Evolutionary conservation across 2,797 vertebrate species (phyloP), one percentile per base, ranked within the genome.

Genomic region (Eurystomus glaucurus): DNA sequence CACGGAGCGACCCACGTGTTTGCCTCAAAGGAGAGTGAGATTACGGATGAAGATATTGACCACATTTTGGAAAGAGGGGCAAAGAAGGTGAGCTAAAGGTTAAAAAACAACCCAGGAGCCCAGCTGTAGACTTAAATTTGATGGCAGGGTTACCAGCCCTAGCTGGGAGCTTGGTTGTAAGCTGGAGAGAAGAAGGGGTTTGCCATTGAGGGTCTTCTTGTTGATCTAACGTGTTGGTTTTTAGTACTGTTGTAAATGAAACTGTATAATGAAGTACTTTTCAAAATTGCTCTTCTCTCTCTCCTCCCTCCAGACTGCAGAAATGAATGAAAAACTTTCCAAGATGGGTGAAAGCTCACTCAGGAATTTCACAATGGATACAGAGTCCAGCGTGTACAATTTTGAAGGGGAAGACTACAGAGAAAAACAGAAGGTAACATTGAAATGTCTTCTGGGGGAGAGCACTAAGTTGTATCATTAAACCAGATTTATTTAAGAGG

Each of bases 361-460:
- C 96, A 99, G 99, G 97, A 99, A 99, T 97, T 99, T 99, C 94
- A 99, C 99, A 52, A 99, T 99, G 99, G 99, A 99, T 95, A 99
- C 99, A 0, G 99, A 99, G 80, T 99, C 99, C 77, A 99, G 99
- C 4, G 99, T 99, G 58, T 99, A 99, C 98, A 99, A 99, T 48
- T 99, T 99, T 82, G 99, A 99, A 98, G 99, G 99, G 33, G 99
- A 99, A 97, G 99, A 99, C 98, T 99, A 99, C 97, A 99, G 99
- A 98, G 99, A 99, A 97, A 99, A 99, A 98, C 99, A 99, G 95
- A 99, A 99, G 99, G 99, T 99, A 97, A 93, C 33, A 12, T 46
- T 76, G 41, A 45, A 57, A 35, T 89, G 75, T 79, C 29, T 75
- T 65, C 65, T 18, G 31, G 37, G 69, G 28, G 26, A 76, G 75